Evolutionary conservation across 2,113 vertebrate genomes (phyloP).

Genomic region (Tylochromis polylepis): DNA sequence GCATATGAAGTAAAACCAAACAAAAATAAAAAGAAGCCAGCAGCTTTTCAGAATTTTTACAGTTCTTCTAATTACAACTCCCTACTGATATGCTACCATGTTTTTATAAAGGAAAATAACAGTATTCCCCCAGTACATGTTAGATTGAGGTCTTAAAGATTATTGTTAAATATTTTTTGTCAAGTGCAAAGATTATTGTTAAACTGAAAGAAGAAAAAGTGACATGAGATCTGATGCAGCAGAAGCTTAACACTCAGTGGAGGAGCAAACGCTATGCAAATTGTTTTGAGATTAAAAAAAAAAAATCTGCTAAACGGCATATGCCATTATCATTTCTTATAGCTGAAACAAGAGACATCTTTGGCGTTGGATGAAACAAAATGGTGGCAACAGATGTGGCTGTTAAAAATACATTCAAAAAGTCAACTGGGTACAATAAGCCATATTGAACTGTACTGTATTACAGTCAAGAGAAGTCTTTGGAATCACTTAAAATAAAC

Average conservation of each 20-base stretch:
- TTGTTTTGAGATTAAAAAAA: slow-evolving; percentile 16
- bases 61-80: background rate
- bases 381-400: slow-evolving; percentile 64
- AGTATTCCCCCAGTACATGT: background rate
- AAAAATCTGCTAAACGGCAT: slow-evolving; percentile 40
- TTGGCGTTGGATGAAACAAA: slow-evolving; percentile 59
- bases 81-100: background rate
- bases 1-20: background rate
- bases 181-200: background rate
- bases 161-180: background rate
- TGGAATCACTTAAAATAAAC: slow-evolving; percentile 66
- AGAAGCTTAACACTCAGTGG: slow-evolving; percentile 24
- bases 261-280: slow-evolving; percentile 26
- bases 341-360: slow-evolving; percentile 66
- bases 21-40: background rate
- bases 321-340: slow-evolving; percentile 68
- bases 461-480: slow-evolving; percentile 67
- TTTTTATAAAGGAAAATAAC: background rate
- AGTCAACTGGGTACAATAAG: slow-evolving; percentile 72
- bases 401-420: slow-evolving; percentile 69
- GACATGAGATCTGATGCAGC: background rate
- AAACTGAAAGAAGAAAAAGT: background rate
- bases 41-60: background rate
- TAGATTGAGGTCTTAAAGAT: background rate
- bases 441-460: slow-evolving; percentile 68